Conservation (phyloP, 2,888 invertebrate genomes). For the Metallyticus violacea region DNA sequence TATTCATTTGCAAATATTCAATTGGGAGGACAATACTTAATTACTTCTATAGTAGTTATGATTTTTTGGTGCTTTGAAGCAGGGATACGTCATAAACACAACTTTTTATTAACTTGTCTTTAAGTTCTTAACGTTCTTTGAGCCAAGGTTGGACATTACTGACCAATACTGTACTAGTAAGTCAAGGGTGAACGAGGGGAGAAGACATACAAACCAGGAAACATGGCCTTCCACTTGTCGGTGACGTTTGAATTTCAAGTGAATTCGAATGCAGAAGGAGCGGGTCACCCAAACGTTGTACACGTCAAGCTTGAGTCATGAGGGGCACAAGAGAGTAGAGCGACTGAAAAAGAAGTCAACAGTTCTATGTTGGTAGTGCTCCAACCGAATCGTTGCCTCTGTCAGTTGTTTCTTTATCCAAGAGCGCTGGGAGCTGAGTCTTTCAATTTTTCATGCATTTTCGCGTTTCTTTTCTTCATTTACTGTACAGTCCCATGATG, state of each 20-base stretch:
- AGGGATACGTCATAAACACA: too few relatives aligned
- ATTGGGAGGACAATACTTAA: too few relatives aligned
- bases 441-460: background rate
- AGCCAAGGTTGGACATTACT: too few relatives aligned
- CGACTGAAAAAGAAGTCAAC: background rate
- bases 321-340: background rate
- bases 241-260: slow-evolving; percentile 13
- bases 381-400: too few relatives aligned
- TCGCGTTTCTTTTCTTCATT: background rate
- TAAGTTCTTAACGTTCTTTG: too few relatives aligned
- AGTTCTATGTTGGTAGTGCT: background rate
- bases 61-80: too few relatives aligned
- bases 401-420: background rate
- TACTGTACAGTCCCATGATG: too few relatives aligned
- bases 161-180: background rate
- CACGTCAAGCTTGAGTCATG: background rate
- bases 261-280: background rate
- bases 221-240: background rate
- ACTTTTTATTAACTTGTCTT: too few relatives aligned
- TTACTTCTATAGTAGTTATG: too few relatives aligned
- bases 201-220: background rate
- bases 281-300: background rate
- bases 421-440: background rate
- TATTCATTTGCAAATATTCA: too few relatives aligned
- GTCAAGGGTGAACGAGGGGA: background rate